A percentile compares a stretch with the other conserved stretches of the same genome.
Evolutionary conservation across 2,888 invertebrate species (phyloP).

Genomic region (Rhagonycha fulva): DNA sequence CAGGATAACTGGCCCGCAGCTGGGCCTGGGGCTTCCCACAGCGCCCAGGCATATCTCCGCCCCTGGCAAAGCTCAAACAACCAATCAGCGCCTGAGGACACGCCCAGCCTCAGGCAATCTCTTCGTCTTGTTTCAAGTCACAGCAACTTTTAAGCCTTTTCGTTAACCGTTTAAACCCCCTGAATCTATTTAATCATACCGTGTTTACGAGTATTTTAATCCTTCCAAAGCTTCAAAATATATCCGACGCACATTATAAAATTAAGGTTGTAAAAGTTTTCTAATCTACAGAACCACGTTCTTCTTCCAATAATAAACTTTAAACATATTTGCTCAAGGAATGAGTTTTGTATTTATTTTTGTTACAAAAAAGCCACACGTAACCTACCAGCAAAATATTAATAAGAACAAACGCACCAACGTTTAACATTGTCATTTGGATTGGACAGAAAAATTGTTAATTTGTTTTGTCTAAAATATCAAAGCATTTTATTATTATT

Average conservation of each 20-base stretch:
- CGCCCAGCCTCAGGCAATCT: constrained; percentile 51
- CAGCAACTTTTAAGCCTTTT: constrained; percentile 12
- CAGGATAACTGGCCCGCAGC: constrained; percentile 50
- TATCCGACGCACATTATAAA: background rate
- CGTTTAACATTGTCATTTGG: too few relatives aligned
- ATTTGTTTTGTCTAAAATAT: too few relatives aligned
- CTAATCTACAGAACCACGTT: background rate
- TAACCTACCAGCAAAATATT: too few relatives aligned
- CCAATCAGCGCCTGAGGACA: constrained; percentile 51
- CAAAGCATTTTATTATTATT: too few relatives aligned
- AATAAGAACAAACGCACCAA: too few relatives aligned
- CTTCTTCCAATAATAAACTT: background rate
- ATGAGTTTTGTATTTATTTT: background rate
- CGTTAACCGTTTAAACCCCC: constrained; percentile 7
- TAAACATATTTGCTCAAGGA: background rate
- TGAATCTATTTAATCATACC: constrained; percentile 15
- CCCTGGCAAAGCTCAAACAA: constrained; percentile 44
- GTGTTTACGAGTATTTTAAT: background rate
- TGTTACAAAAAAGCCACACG: background rate
- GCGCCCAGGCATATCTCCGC: constrained; percentile 46
- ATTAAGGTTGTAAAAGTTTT: background rate
- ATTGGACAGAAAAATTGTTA: too few relatives aligned
- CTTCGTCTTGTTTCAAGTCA: constrained; percentile 16
- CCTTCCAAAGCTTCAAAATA: background rate
- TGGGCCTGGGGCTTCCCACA: constrained; percentile 46